A percentile compares a stretch with the other conserved stretches of the same genome.
phyloP scores from a whole-genome alignment of 2,888 invertebrate species.

The Drosophila neutralis region DNA sequence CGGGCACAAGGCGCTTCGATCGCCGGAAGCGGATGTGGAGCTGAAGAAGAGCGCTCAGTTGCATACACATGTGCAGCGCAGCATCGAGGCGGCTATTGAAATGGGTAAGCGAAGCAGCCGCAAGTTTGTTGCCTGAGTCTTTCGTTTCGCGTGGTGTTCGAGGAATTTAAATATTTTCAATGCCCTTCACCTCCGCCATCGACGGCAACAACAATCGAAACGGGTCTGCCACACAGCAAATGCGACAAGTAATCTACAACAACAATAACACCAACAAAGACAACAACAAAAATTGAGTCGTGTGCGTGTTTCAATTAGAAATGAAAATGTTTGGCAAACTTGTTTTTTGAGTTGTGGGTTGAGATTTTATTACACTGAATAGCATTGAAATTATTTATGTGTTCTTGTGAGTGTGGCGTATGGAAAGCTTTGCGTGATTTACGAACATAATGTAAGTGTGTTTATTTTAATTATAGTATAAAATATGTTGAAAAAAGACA shows the following conservation, averaged over 20 bases:
- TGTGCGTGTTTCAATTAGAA: constrained; percentile 73
- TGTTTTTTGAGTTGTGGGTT: constrained; percentile 63
- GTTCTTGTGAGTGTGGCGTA: constrained; percentile 29
- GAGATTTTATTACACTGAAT: constrained; percentile 60
- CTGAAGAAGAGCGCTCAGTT: constrained; percentile 86
- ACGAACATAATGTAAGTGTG: background rate
- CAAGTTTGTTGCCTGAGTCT: constrained; percentile 68
- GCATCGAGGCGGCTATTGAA: constrained; percentile 85
- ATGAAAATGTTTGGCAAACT: constrained; percentile 72
- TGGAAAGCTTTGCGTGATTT: background rate
- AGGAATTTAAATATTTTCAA: constrained; percentile 71
- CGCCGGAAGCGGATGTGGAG: constrained; percentile 87
- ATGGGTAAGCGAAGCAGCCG: constrained; percentile 83
- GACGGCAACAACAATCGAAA: constrained; percentile 36
- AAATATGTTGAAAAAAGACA: background rate
- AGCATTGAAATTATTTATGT: constrained; percentile 54
- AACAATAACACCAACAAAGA: constrained; percentile 17
- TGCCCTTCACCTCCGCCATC: constrained; percentile 36
- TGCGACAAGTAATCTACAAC: constrained; percentile 59
- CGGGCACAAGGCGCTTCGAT: constrained; percentile 86
- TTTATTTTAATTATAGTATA: background rate
- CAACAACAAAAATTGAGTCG: constrained; percentile 9
- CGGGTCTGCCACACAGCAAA: constrained; percentile 49
- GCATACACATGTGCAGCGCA: constrained; percentile 85
- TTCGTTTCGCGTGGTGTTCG: constrained; percentile 44